Conservation (phyloP, 2,797 vertebrate genomes). For the Anas capensis region DNA sequence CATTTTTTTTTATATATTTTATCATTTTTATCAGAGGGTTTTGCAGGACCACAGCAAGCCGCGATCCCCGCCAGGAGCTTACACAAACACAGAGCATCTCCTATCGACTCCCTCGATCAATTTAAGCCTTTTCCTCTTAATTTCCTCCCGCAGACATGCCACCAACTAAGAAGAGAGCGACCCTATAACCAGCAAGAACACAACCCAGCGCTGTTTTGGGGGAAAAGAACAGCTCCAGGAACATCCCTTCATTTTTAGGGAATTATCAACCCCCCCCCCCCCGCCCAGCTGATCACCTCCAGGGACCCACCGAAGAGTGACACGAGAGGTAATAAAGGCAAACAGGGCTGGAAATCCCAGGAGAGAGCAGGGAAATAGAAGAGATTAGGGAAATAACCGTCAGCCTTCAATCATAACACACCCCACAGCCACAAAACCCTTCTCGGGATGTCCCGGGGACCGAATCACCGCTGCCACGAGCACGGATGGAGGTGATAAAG, state of each 20-base stretch:
- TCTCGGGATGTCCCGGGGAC: background rate
- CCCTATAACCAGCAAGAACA: background rate
- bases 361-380: background rate
- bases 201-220: background rate
- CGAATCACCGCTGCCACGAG: background rate
- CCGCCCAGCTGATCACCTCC: background rate
- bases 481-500: fast-evolving
- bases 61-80: background rate
- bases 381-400: background rate
- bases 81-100: background rate
- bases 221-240: background rate
- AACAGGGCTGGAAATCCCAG: background rate
- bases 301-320: fast-evolving
- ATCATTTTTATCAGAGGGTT: background rate
- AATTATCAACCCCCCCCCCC: background rate
- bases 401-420: background rate
- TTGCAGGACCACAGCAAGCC: background rate
- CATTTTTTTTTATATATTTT: background rate
- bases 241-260: background rate
- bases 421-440: background rate
- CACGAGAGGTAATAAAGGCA: background rate
- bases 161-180: background rate
- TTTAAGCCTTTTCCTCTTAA: background rate
- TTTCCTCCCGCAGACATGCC: background rate
- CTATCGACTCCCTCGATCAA: background rate